Evolutionary conservation across 2,888 invertebrate genomes (phyloP).

Genomic region (Volucella inanis): DNA sequence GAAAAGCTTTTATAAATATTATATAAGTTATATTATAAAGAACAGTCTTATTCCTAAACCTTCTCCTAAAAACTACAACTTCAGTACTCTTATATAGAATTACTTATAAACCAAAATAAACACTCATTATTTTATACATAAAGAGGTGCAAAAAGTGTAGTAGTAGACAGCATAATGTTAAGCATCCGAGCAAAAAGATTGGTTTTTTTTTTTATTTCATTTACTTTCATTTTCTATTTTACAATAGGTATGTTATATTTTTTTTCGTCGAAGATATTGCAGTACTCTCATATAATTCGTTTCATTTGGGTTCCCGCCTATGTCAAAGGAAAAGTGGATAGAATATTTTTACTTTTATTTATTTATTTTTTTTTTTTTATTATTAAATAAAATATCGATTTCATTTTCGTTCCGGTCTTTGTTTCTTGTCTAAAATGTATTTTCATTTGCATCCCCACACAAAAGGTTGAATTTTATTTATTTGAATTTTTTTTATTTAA

Average conservation of each 20-base stretch:
- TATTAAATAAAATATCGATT: constrained; percentile 79
- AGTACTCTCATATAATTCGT: constrained; percentile 60
- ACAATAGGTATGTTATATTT: constrained; percentile 7
- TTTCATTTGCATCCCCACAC: constrained; percentile 79
- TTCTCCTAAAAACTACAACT: background rate
- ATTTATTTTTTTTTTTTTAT: constrained; percentile 41
- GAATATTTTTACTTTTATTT: constrained; percentile 31
- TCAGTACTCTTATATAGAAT: no score
- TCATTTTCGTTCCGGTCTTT: constrained; percentile 70
- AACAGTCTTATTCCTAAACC: constrained; percentile 16
- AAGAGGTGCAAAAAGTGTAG: constrained; percentile 69
- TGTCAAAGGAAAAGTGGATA: constrained; percentile 45
- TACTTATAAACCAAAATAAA: no score
- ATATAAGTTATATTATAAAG: constrained; percentile 14
- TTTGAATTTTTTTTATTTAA: constrained; percentile 68
- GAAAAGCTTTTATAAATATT: background rate
- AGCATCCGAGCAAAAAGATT: constrained; percentile 80
- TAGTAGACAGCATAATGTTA: constrained; percentile 82
- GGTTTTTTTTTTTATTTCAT: constrained; percentile 64
- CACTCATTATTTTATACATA: constrained; percentile 47
- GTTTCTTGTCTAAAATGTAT: constrained; percentile 36
- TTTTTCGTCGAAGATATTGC: constrained; percentile 33
- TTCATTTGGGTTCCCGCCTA: constrained; percentile 46
- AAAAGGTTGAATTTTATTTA: constrained; percentile 75
- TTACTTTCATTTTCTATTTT: constrained; percentile 37